Evolutionary conservation across 1,140 invertebrate genomes (phyloP), one percentile per base, ranked within the genome.

Genomic region (Lordiphosa clarofinis): DNA sequence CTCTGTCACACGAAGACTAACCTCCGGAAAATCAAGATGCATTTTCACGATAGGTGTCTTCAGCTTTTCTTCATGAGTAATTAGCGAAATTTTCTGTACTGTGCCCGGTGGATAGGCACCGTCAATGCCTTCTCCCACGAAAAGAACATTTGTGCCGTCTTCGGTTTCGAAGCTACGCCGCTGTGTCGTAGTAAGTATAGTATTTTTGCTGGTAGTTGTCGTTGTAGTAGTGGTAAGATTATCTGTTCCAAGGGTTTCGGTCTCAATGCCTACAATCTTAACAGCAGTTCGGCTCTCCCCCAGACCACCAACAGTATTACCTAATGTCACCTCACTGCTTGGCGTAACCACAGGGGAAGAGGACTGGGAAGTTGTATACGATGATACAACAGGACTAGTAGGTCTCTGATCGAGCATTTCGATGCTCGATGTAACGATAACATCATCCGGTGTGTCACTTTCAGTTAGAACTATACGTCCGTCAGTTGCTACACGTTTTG

Each of bases 11-110:
- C 72, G 67, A 54, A 88, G 71, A 71, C 75, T 88, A 65, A 88
- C 86, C 69, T 81, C 71, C 28, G 88, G 88, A 62, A 89, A 87
- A 82, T 89, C 87, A 79, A 93, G 91, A 90, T 93, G 92, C 28
- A 93, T 88, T 64, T 92, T 91, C 78, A 92, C 89, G 8, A 93
- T 91, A 24, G 93, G 92, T 60, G 92, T 91, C 79, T 92, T 89
- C 89, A 91, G 91, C 54, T 92, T 91, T 88, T 93, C 92, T 90
- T 93, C 93, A 55, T 93, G 93, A 31, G 92, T 93, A 53, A 93
- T 93, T 15, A 94, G 82, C 60, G 92, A 91, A 49, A 93, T 91
- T 74, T 92, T 93, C 63, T 90, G 91, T 36, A 92, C 92, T 81
- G 91, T 89, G 58, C 88, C 58, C 40, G 90, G 88, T 65, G 87